These are phyloP conservation scores for Clarias fuscus DNA, from an alignment of 2,797 vertebrate genomes.

Conservation along the genomic window DNA sequence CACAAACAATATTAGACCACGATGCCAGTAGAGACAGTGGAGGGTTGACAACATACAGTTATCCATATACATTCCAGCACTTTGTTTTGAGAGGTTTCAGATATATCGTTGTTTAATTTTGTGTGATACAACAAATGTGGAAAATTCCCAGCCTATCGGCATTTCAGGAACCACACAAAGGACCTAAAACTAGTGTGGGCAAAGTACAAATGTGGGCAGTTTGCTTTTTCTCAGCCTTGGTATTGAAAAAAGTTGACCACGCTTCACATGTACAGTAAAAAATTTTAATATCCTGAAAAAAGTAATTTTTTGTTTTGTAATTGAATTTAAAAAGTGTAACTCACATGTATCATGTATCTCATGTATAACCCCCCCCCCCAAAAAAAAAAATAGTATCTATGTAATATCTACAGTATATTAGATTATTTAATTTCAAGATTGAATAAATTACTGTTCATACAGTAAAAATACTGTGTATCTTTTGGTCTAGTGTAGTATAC, in stretches of 20 bases:
- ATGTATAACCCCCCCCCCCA: too few relatives aligned
- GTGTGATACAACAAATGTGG: not conserved
- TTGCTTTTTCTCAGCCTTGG: not conserved
- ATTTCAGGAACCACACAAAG: not conserved
- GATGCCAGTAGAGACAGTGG: not conserved
- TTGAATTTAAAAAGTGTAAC: too few relatives aligned
- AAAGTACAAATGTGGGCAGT: not conserved
- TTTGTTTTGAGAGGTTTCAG: not conserved
- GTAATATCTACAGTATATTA: too few relatives aligned
- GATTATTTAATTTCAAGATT: too few relatives aligned
- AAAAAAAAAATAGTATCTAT: too few relatives aligned
- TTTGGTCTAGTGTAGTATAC: too few relatives aligned
- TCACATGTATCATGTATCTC: too few relatives aligned
- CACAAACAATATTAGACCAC: not conserved
- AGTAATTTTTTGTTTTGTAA: too few relatives aligned
- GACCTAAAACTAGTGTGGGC: not conserved
- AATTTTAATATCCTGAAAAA: too few relatives aligned
- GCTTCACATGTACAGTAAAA: not conserved
- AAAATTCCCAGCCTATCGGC: not conserved
- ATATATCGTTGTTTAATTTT: not conserved
- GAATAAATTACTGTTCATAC: too few relatives aligned
- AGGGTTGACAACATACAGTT: not conserved
- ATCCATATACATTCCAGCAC: not conserved
- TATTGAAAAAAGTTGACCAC: not conserved
- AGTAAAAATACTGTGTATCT: too few relatives aligned